Evolutionary conservation across 2,797 vertebrate genomes (phyloP).

Genomic region (Halcyon leucocephala): DNA sequence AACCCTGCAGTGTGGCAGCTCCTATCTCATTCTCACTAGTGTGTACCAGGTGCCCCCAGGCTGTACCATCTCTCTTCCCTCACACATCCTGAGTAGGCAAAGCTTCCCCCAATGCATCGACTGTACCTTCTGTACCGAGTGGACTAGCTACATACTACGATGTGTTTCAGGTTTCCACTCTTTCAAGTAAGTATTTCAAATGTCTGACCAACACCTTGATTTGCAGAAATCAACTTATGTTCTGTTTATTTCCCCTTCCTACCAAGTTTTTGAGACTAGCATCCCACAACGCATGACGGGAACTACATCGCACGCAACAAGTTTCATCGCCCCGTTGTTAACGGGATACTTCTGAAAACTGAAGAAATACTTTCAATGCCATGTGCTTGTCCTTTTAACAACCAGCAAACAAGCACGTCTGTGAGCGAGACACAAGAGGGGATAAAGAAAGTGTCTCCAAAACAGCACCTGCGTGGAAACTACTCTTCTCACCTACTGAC

Average conservation of each 20-base stretch:
- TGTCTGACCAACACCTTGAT: neutral
- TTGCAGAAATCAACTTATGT: neutral
- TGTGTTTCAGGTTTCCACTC: accelerated
- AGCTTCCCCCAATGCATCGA: neutral
- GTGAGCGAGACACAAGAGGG: neutral
- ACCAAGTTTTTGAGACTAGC: neutral
- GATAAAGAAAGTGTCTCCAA: neutral
- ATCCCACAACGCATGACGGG: accelerated
- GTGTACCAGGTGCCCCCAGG: neutral
- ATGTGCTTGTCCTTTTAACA: neutral
- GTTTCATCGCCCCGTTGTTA: neutral
- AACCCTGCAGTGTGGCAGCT: neutral
- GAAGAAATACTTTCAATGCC: neutral
- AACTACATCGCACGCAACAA: too few species aligned
- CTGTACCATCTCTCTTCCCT: neutral
- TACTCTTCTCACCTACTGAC: neutral
- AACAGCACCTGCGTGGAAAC: neutral
- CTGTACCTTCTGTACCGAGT: neutral
- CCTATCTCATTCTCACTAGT: accelerated
- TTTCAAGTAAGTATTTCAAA: neutral
- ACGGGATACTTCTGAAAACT: neutral
- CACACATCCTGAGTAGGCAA: neutral
- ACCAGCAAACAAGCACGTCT: neutral
- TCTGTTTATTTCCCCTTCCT: neutral
- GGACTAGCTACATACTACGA: neutral